Percentiles rank a stretch among this genome's conserved stretches.
phyloP scores from a whole-genome alignment of 2,888 invertebrate genomes.

The Halocaridina rubra region DNA sequence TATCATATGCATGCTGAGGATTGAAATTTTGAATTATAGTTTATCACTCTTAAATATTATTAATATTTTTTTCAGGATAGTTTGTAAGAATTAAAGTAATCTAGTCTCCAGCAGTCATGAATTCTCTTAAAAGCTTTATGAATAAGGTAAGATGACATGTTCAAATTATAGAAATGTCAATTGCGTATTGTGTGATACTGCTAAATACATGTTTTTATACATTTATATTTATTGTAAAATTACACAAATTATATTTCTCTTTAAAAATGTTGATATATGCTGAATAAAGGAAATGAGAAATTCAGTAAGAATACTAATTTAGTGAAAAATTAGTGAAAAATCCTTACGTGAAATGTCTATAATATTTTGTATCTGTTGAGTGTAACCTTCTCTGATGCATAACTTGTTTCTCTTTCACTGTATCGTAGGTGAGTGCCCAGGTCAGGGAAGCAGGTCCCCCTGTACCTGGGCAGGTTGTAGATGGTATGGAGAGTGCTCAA shows the following conservation, averaged over 20 bases:
- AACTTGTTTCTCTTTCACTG: too few relatives aligned
- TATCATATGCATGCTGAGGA: not conserved
- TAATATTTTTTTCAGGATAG: not conserved
- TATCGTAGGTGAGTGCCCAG: slow-evolving; percentile 57
- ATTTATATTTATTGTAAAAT: too few relatives aligned
- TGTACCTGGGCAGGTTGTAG: not conserved
- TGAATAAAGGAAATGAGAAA: too few relatives aligned
- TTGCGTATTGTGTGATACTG: too few relatives aligned
- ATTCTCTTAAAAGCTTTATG: slow-evolving; percentile 59
- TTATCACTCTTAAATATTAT: not conserved
- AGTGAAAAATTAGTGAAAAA: not conserved
- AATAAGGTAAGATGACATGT: slow-evolving; percentile 57
- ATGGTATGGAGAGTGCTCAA: not conserved
- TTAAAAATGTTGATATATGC: too few relatives aligned
- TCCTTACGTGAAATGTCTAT: not conserved
- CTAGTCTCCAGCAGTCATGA: slow-evolving; percentile 27
- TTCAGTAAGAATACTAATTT: not conserved
- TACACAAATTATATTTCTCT: too few relatives aligned
- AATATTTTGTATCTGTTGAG: too few relatives aligned
- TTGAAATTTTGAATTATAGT: not conserved
- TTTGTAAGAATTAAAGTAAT: not conserved
- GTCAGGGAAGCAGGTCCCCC: slow-evolving; percentile 54
- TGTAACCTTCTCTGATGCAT: too few relatives aligned
- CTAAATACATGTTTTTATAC: too few relatives aligned
- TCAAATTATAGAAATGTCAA: too few relatives aligned